phyloP scores from a whole-genome alignment of 1,140 invertebrate genomes.

The Sinonovacula constricta region DNA sequence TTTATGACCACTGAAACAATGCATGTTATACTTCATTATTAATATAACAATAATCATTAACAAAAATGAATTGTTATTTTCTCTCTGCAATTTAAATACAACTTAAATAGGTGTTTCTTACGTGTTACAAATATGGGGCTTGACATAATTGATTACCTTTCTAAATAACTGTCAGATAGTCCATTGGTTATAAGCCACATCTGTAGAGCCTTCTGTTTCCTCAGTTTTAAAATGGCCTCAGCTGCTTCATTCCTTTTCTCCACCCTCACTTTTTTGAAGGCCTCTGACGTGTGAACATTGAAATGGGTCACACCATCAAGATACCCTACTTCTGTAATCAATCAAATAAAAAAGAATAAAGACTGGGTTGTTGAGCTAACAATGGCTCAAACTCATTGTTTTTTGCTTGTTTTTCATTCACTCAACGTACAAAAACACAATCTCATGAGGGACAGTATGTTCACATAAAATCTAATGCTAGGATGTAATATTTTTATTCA shows the following conservation, averaged over 20 bases:
- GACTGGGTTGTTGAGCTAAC: too few relatives aligned
- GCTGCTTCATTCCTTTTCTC: not conserved
- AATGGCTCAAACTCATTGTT: too few relatives aligned
- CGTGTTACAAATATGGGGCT: not conserved
- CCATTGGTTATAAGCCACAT: slow-evolving; percentile 32
- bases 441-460: not conserved
- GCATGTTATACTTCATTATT: not conserved
- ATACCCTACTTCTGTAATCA: slow-evolving; percentile 18
- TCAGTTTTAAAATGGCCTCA: not conserved
- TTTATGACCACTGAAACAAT: too few relatives aligned
- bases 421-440: not conserved
- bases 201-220: slow-evolving; percentile 7
- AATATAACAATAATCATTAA: not conserved
- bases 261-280: slow-evolving; percentile 9
- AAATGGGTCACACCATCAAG: slow-evolving; percentile 40
- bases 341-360: not conserved
- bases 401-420: not conserved
- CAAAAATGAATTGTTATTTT: not conserved
- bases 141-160: slow-evolving; percentile 11
- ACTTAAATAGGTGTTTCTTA: not conserved
- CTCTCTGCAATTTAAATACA: not conserved
- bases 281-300: slow-evolving; percentile 2
- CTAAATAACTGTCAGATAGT: slow-evolving; percentile 24
- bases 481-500: not conserved
- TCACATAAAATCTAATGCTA: not conserved